Conservation (phyloP, 2,797 vertebrate species). For the Aulostomus chinensis region DNA sequence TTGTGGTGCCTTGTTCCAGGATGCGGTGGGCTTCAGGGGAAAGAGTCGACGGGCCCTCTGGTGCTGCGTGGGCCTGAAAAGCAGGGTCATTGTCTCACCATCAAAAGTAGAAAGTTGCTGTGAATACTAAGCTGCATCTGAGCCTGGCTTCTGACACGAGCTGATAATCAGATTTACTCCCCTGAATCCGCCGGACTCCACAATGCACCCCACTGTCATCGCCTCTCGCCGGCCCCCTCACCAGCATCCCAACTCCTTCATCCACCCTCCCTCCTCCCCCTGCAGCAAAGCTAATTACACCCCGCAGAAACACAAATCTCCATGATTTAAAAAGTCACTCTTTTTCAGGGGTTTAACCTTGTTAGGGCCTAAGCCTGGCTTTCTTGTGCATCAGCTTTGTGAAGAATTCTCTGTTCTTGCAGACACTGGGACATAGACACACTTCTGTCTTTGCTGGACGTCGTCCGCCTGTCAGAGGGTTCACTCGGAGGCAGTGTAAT, state of each 20-base stretch:
- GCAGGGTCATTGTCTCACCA: slow-evolving; percentile 91
- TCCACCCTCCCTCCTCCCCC: slow-evolving; percentile 55
- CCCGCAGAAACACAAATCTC: slow-evolving; percentile 99
- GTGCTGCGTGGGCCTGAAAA: slow-evolving; percentile 80
- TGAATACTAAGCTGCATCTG: slow-evolving; percentile 97
- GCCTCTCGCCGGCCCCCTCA: slow-evolving; percentile 42
- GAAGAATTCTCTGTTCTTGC: slow-evolving; percentile 83
- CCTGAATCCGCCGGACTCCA: slow-evolving; percentile 92
- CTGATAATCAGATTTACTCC: slow-evolving; percentile 99
- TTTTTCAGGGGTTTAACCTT: slow-evolving; percentile 98
- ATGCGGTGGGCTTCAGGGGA: slow-evolving; percentile 15
- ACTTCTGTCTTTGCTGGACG: slow-evolving; percentile 78
- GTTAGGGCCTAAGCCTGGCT: slow-evolving; percentile 97
- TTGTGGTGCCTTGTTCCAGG: slow-evolving; percentile 28
- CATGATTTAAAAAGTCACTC: slow-evolving; percentile 97
- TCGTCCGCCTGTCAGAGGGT: slow-evolving; percentile 71
- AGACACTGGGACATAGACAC: slow-evolving; percentile 79
- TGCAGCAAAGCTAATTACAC: slow-evolving; percentile 98
- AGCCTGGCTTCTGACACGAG: slow-evolving; percentile 98
- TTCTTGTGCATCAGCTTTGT: slow-evolving; percentile 84
- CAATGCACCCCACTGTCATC: slow-evolving; percentile 95
- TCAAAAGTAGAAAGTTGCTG: slow-evolving; percentile 91
- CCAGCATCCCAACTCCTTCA: slow-evolving; percentile 50
- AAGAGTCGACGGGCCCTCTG: slow-evolving; percentile 27
- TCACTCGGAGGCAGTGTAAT: slow-evolving; percentile 77